Conservation (phyloP, 1,140 invertebrate genomes). For the Drosophila lowei region DNA sequence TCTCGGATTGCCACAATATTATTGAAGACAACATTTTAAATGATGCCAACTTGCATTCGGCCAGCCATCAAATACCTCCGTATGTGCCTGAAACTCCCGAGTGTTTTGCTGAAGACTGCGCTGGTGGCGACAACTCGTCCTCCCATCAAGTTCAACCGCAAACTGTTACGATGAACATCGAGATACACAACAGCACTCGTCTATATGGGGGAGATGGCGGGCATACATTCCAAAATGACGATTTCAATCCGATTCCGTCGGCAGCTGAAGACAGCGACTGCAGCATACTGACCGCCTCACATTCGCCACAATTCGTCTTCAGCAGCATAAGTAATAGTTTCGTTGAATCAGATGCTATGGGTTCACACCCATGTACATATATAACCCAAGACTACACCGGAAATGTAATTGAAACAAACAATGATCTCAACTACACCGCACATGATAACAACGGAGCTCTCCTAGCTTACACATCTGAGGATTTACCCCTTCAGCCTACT, state of each 20-base stretch:
- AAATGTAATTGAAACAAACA: conserved; percentile 64
- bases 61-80: conserved; percentile 69
- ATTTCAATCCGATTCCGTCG: conserved; percentile 65
- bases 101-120: conserved; percentile 63
- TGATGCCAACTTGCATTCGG: conserved; percentile 81
- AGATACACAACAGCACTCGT: conserved; percentile 68
- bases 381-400: conserved; percentile 60
- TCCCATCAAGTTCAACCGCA: conserved; percentile 60
- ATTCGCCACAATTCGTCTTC: conserved; percentile 71
- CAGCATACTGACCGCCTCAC: conserved; percentile 71
- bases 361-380: conserved; percentile 44
- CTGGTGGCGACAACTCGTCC: conserved; percentile 47
- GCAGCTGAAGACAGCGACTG: conserved; percentile 70
- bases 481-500: conserved; percentile 76
- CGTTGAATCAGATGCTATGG: conserved; percentile 59
- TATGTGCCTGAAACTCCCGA: conserved; percentile 61
- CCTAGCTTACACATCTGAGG: conserved; percentile 73
- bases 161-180: conserved; percentile 79
- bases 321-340: conserved; percentile 47
- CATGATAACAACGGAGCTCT: conserved; percentile 78
- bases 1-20: conserved; percentile 30
- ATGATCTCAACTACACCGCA: conserved; percentile 75
- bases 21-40: conserved; percentile 73
- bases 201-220: conserved; percentile 54
- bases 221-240: conserved; percentile 71